Percentiles rank a stretch among this genome's conserved stretches.
phyloP scores from a whole-genome alignment of 2,888 invertebrate species.

The Dermolepida albohirtum region DNA sequence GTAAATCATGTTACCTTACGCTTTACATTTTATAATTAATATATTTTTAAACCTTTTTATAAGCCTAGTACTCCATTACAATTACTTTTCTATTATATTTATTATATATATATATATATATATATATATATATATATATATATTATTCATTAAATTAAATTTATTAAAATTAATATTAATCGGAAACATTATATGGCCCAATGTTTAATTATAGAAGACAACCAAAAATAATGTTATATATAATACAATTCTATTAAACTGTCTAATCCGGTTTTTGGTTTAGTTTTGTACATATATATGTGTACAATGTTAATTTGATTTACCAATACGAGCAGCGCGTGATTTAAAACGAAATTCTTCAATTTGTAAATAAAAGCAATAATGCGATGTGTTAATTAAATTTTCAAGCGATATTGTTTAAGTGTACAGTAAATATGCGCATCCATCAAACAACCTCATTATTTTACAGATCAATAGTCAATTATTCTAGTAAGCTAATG shows the following conservation, averaged over 20 bases:
- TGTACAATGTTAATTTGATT: slow-evolving; percentile 15
- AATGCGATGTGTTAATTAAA: slow-evolving; percentile 27
- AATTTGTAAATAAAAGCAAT: slow-evolving; percentile 23
- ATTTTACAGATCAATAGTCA: not conserved
- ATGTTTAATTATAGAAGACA: no score
- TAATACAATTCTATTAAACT: slow-evolving; percentile 4
- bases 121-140: no score
- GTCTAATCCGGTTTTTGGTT: slow-evolving; percentile 11
- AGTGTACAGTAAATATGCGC: not conserved
- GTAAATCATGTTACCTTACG: no score
- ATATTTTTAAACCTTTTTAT: no score
- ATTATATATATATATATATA: no score
- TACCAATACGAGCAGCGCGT: not conserved
- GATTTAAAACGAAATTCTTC: slow-evolving; percentile 21
- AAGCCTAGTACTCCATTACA: no score
- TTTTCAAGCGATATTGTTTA: slow-evolving; percentile 14
- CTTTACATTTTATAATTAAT: no score
- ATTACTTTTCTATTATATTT: no score
- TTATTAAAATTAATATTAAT: no score
- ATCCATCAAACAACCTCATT: not conserved
- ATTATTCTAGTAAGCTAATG: no score
- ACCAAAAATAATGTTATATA: not conserved
- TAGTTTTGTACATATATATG: slow-evolving; percentile 1
- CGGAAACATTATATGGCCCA: no score
- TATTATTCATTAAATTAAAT: no score